Evolutionary conservation across 35 echinoderm and acorn worm genomes (phyloP).

Genomic region (Chiridota heheva): DNA sequence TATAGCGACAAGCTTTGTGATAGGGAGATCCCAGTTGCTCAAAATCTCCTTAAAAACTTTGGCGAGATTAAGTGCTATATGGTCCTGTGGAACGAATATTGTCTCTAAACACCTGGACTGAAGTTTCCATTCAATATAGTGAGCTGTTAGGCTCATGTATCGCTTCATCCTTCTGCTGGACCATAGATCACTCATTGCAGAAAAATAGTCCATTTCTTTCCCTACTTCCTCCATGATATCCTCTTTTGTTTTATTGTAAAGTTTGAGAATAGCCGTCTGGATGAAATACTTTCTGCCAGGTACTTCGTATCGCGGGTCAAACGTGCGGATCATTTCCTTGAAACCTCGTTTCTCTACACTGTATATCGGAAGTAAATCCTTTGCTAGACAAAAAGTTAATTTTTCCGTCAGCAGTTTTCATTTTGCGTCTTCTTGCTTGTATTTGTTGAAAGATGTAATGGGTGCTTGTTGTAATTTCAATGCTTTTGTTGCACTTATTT

Average conservation of each 20-base stretch:
- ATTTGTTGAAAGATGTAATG: not conserved
- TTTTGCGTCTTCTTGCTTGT: not conserved
- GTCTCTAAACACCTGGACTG: not conserved
- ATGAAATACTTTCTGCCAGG: slow-evolving; percentile 7
- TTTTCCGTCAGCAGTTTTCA: slow-evolving; percentile 15
- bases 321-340: not conserved
- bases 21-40: slow-evolving; percentile 5
- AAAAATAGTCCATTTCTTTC: slow-evolving; percentile 4
- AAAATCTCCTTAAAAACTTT: not conserved
- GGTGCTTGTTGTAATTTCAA: not conserved
- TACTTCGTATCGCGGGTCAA: slow-evolving; percentile 16
- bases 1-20: slow-evolving; percentile 12
- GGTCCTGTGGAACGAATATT: slow-evolving; percentile 4
- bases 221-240: not conserved
- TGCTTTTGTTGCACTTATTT: no score
- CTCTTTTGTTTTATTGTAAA: not conserved
- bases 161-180: slow-evolving; percentile 11
- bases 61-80: not conserved
- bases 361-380: slow-evolving; percentile 1
- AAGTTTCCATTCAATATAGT: slow-evolving; percentile 26
- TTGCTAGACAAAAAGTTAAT: slow-evolving; percentile 1
- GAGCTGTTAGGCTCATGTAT: slow-evolving; percentile 4
- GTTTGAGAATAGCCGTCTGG: not conserved
- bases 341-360: slow-evolving; percentile 4
- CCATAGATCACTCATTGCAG: slow-evolving; percentile 9